Base-by-base conservation (phyloP, 2,797 vertebrate species). In the Setipinna tenuifilis region DNA sequence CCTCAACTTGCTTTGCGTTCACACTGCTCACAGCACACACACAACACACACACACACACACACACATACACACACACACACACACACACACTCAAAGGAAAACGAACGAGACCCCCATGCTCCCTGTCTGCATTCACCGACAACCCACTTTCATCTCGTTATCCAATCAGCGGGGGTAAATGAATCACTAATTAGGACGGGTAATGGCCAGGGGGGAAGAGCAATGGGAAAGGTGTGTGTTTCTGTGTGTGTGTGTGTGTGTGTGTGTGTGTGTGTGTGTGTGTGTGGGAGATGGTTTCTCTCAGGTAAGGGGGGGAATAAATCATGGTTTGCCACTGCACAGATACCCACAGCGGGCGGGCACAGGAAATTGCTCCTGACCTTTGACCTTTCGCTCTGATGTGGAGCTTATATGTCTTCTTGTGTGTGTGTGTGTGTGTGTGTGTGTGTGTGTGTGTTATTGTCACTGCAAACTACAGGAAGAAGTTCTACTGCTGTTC, bases 161-260 rank as follows among this genome's bases (percentile, higher is more conserved):
- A 71, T 16, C 65, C 65, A 71, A 31, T 71, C 65, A 71, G 65
- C 31, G 65, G 65, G 65, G 31, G 65, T 71, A 71, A 71, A 71
- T 31, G 65, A 71, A 35, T 71, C 25, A 71, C 65, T 71, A 71
- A 71, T 71, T 71, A 71, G 65, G 65, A 28, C 65, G 31, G 28
- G 25, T 71, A 71, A 71, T 71, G 12, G 65, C 65, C 65, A 71
- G 14, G 28, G 65, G 65, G 65, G 31, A 71, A 71, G 25, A 59
- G 17, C 17, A 19, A 35, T 12, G 12, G 25, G 65, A 25, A 17
- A 25, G 65, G 35, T 41, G 35, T n/a, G n/a, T n/a, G n/a, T n/a
- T n/a, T n/a, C n/a, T n/a, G n/a, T n/a, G n/a, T n/a, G n/a, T n/a
- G n/a, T n/a, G n/a, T n/a, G n/a, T n/a, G n/a, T n/a, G n/a, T n/a